Base-by-base conservation (phyloP, 2,797 vertebrate species). In the Chelon auratus region DNA sequence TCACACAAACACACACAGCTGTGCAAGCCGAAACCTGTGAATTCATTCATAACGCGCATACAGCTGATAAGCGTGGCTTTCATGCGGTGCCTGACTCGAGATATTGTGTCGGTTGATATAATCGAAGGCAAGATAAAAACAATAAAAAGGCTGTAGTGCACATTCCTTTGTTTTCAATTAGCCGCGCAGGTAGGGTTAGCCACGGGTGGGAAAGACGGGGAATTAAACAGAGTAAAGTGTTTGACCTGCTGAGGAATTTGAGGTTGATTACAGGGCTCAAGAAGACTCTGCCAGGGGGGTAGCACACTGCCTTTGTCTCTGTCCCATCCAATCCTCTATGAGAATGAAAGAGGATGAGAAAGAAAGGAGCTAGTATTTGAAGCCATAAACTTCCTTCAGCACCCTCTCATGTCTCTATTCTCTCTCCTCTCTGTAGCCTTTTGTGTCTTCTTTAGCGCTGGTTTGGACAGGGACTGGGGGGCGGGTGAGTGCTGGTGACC, bases 361-460 rank as follows among this genome's bases (percentile, higher is more conserved):
- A 87, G 82, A 88, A 83, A 78, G 79, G 51, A 87, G 63, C 58
- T 42, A 80, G 66, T 63, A 84, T 85, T 61, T 84, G 79, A 85
- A 87, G 86, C 88, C 85, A 84, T 91, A 92, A 92, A 92, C 89
- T 82, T 90, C 83, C 83, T 69, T 82, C 80, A 81, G 66, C 57
- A 22, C 54, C 67, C 88, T 85, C 90, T 89, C 82, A 82, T 84
- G 87, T 86, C 89, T 86, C 77, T 72, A 67, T 84, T 83, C 81
- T 84, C 61, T 84, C 77, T 74, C 86, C 87, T 84, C 75, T 82
- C 61, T 68, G 75, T 54, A 59, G 79, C 50, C 81, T 83, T 87
- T 84, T 89, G 85, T 91, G 67, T 77, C 78, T 72, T 59, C 83
- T 81, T 80, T 81, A 78, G 80, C 50, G 4, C 55, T 62, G 77